Conservation (phyloP, 2,113 vertebrate genomes). For the Tenrec ecaudatus region DNA sequence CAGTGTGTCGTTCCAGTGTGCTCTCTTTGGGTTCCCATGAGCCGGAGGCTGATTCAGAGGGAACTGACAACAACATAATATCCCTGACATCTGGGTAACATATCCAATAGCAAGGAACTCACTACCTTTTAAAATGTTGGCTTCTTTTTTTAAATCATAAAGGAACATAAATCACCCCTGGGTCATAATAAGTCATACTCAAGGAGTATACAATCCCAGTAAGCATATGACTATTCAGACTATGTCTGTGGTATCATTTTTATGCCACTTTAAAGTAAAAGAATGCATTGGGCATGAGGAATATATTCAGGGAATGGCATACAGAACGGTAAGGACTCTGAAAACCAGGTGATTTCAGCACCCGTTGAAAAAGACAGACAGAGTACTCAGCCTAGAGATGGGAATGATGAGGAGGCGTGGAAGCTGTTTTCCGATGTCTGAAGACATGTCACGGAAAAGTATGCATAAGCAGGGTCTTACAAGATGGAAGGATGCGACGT, state of each 20-base stretch:
- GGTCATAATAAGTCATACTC: not conserved
- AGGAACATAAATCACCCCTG: not conserved
- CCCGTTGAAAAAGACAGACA: not conserved
- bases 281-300: not conserved
- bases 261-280: constrained; percentile 31
- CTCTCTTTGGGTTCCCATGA: not conserved
- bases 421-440: not conserved
- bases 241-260: not conserved
- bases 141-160: no score
- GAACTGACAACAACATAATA: not conserved
- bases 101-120: not conserved
- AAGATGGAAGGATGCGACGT: not conserved
- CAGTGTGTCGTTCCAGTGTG: not conserved
- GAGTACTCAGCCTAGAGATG: not conserved
- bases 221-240: not conserved
- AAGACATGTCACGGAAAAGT: not conserved
- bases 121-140: not conserved
- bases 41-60: not conserved
- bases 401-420: not conserved
- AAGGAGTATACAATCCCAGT: not conserved
- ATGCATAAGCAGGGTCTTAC: not conserved
- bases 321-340: not conserved
- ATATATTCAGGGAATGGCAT: not conserved
- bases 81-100: not conserved
- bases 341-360: constrained; percentile 14